A percentile compares a stretch with the other conserved stretches of the same genome.
Evolutionary conservation across 2,888 invertebrate genomes (phyloP).

Genomic region (Idaea aversata): DNA sequence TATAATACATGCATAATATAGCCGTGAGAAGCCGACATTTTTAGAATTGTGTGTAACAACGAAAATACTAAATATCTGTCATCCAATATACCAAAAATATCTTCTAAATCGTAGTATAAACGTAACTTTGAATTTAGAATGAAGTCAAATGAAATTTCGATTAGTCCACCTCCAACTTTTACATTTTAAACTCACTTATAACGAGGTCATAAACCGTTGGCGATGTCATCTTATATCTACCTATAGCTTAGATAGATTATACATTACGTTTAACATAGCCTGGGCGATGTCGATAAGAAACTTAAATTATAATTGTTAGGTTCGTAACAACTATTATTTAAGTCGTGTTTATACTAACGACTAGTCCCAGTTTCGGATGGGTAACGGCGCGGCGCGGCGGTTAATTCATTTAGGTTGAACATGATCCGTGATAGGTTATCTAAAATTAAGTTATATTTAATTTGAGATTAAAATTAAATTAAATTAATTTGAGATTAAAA

Average conservation of each 20-base stretch:
- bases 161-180: not conserved
- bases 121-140: not conserved
- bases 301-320: slow-evolving; percentile 16
- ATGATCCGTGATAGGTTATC: too few species aligned
- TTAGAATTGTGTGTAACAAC: too few species aligned
- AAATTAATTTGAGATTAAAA: too few species aligned
- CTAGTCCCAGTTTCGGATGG: not conserved
- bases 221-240: not conserved
- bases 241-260: not conserved
- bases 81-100: too few species aligned
- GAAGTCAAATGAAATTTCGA: not conserved
- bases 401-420: not conserved
- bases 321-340: slow-evolving; percentile 8
- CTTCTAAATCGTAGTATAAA: too few species aligned
- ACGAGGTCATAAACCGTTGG: not conserved
- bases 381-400: not conserved
- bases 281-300: slow-evolving; percentile 21
- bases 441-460: too few species aligned
- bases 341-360: not conserved
- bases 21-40: too few species aligned
- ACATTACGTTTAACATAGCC: slow-evolving; percentile 9
- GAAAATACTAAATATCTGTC: too few species aligned
- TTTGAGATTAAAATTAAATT: too few species aligned
- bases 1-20: too few species aligned
- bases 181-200: not conserved